Base-by-base conservation (phyloP, 2,797 vertebrate species). In the Propithecus perrieri region DNA sequence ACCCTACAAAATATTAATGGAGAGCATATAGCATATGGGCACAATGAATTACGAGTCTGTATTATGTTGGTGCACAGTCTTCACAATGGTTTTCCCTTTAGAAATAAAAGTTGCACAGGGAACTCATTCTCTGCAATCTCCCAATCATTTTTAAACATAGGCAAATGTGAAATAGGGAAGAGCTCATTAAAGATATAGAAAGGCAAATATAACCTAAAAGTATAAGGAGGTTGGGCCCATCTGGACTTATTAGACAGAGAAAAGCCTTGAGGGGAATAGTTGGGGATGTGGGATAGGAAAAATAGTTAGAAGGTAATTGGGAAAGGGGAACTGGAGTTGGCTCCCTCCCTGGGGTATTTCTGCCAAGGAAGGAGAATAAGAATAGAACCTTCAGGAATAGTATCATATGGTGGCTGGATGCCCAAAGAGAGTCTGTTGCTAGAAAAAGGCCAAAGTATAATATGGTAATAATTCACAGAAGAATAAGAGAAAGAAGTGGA, bases 371-470 rank as follows among this genome's bases (percentile, higher is more conserved):
- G 61, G 26, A 97, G 89, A 92, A 48, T 90, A 95, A 96, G 94
- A 97, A 94, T 90, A 96, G 94, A 97, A 97, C 86, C 91, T 94
- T 97, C 79, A 95, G 57, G 91, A 97, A 94, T 59, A 97, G 96
- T 59, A 94, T 88, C 96, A 71, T 78, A 89, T 87, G 72, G 84
- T 94, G 94, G 93, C 94, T 96, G 24, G 91, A 91, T 24, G 80
- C 86, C 95, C 94, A 96, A 96, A 93, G 43, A 92, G 74, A 95
- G 53, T 95, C 79, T 91, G 65, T 61, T 72, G 78, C 89, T 85
- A 94, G 94, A 93, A 97, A 96, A 97, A 93, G 76, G 86, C 86
- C 94, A 97, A 46, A 72, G 79, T 85, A 72, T 91, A 74, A 95
- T 89, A 96, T 22, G 38, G 28, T 88, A 96, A 90, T 53, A 43